phyloP scores from a whole-genome alignment of 2,113 vertebrate species.

The Sigmodon hispidus region DNA sequence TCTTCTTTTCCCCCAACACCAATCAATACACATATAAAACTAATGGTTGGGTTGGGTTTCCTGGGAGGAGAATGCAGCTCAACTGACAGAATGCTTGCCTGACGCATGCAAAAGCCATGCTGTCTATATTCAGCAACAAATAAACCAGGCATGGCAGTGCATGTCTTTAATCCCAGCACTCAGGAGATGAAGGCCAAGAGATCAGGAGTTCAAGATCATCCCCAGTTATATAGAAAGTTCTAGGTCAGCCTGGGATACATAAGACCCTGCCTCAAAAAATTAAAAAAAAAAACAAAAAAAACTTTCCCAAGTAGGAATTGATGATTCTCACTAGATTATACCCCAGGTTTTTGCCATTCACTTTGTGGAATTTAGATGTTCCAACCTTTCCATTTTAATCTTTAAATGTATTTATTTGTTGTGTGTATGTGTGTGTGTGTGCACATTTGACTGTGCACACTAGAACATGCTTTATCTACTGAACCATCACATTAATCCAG shows the following conservation, averaged over 20 bases:
- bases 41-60: background rate
- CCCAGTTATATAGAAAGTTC: too few species aligned
- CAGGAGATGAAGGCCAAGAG: background rate
- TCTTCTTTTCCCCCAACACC: background rate
- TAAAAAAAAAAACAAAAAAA: background rate
- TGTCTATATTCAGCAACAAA: background rate
- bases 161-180: background rate
- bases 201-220: background rate
- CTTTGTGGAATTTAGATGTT: slow-evolving; percentile 2
- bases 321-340: background rate
- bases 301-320: background rate
- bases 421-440: background rate
- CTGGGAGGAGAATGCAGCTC: background rate
- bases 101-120: background rate
- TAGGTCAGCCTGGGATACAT: background rate
- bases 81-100: background rate
- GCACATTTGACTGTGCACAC: background rate
- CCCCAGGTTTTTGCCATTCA: slow-evolving; percentile 42
- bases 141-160: background rate
- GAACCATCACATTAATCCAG: background rate
- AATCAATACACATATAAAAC: background rate
- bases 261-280: background rate
- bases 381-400: background rate
- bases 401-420: background rate
- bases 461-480: background rate